A percentile compares a stretch with the other conserved stretches of the same genome.
Evolutionary conservation across 2,113 vertebrate genomes (phyloP).

Genomic region (Pantherophis guttatus): DNA sequence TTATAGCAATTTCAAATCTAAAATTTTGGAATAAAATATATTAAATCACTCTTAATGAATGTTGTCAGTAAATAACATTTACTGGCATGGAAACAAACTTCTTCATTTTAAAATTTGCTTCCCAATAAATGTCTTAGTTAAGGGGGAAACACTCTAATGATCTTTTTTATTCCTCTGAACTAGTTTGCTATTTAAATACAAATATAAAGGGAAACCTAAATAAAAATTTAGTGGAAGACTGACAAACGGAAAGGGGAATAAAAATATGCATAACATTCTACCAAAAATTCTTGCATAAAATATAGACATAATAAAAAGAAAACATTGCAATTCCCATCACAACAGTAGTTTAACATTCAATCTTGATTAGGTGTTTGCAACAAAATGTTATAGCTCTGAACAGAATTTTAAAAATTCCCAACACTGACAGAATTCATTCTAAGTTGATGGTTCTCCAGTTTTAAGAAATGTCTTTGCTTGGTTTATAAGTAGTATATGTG

Average conservation of each 20-base stretch:
- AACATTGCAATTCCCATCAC: not conserved
- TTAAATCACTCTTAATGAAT: not conserved
- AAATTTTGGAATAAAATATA: not conserved
- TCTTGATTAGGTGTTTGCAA: not conserved
- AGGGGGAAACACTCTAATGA: not conserved
- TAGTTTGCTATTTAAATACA: conserved; percentile 32
- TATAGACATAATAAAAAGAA: not conserved
- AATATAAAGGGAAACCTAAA: conserved; percentile 9
- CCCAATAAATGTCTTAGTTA: conserved; percentile 24
- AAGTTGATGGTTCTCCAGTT: not conserved
- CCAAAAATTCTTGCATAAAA: not conserved
- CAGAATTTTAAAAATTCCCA: not conserved
- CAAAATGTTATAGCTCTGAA: not conserved
- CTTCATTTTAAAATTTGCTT: conserved; percentile 16
- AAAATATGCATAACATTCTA: not conserved
- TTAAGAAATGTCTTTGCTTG: not conserved
- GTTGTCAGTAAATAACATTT: not conserved
- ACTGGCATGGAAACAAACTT: not conserved
- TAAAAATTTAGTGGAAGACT: not conserved
- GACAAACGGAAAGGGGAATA: not conserved
- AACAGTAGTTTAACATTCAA: not conserved
- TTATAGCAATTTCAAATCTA: not conserved
- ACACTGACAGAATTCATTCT: not conserved
- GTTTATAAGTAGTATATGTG: not conserved
- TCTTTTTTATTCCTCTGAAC: conserved; percentile 19